These are phyloP conservation scores for Parnassius smintheus DNA, from an alignment of 2,888 invertebrate species.

Conservation along the genomic window DNA sequence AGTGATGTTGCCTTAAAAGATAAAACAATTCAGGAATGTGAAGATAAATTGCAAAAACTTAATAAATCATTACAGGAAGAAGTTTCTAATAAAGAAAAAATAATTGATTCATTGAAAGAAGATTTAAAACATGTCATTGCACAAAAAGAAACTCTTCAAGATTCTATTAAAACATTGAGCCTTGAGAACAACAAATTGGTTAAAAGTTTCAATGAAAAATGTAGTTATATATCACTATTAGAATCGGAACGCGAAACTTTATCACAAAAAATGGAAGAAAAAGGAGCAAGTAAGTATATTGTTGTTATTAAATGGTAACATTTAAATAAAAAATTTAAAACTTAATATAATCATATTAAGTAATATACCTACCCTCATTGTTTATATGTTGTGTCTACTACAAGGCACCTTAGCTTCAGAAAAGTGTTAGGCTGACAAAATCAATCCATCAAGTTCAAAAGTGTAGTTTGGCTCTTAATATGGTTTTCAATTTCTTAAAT, in stretches of 20 bases:
- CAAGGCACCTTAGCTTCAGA: too few species aligned
- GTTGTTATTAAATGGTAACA: background rate
- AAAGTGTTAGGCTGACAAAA: too few species aligned
- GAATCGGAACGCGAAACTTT: conserved; percentile 37
- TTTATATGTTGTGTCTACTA: too few species aligned
- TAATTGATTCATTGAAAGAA: conserved; percentile 9
- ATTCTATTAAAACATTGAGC: conserved; percentile 2
- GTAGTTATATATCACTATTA: conserved; percentile 36
- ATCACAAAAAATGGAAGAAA: conserved; percentile 36
- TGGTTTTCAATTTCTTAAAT: too few species aligned
- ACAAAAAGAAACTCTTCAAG: conserved; percentile 10
- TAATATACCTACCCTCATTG: too few species aligned
- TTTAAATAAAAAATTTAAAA: too few species aligned
- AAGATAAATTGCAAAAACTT: conserved; percentile 33
- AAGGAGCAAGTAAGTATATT: conserved; percentile 39
- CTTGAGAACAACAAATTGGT: conserved; percentile 40
- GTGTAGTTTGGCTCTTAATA: too few species aligned
- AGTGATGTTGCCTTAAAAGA: conserved; percentile 11
- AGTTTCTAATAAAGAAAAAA: background rate
- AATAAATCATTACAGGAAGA: conserved; percentile 27
- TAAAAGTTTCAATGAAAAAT: conserved; percentile 37
- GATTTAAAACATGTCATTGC: conserved; percentile 3
- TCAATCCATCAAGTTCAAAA: too few species aligned
- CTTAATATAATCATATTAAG: too few species aligned
- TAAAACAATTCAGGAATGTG: conserved; percentile 9